Percentiles rank a stretch among this genome's conserved stretches.
phyloP scores from a whole-genome alignment of 2,888 invertebrate genomes.

The Nymphalis urticae region DNA sequence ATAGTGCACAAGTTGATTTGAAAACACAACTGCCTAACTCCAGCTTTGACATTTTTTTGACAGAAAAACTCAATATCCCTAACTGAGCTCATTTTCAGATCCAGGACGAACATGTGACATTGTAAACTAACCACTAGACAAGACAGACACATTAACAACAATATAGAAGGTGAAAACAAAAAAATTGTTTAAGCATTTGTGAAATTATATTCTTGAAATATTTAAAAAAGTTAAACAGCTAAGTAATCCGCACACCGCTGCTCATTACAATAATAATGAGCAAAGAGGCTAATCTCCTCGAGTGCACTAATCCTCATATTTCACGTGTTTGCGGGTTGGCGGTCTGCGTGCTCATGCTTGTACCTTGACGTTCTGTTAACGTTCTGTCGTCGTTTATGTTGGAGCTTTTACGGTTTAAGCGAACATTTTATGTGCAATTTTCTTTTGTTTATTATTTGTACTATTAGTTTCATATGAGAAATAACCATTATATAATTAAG shows the following conservation, averaged over 20 bases:
- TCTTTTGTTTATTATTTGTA: background rate
- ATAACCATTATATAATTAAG: background rate
- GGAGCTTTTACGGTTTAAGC: background rate
- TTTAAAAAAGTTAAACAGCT: background rate
- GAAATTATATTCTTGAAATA: background rate
- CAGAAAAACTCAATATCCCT: too few relatives aligned
- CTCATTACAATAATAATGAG: background rate
- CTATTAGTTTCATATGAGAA: background rate
- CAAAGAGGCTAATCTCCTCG: background rate
- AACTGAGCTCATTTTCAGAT: too few relatives aligned
- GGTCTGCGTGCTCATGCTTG: background rate
- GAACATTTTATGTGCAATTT: background rate
- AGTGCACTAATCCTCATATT: slow-evolving; percentile 5
- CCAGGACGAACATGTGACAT: too few relatives aligned
- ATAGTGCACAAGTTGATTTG: too few relatives aligned
- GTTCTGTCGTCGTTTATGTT: background rate
- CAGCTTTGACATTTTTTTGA: too few relatives aligned
- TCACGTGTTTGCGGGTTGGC: background rate
- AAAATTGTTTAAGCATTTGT: background rate
- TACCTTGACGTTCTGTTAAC: background rate
- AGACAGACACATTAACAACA: too few relatives aligned
- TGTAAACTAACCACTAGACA: too few relatives aligned
- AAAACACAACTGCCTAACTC: too few relatives aligned
- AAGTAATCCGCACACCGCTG: background rate
- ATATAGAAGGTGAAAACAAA: background rate